Evolutionary conservation across 2,113 vertebrate genomes (phyloP).

Genomic region (Aythya baeri): DNA sequence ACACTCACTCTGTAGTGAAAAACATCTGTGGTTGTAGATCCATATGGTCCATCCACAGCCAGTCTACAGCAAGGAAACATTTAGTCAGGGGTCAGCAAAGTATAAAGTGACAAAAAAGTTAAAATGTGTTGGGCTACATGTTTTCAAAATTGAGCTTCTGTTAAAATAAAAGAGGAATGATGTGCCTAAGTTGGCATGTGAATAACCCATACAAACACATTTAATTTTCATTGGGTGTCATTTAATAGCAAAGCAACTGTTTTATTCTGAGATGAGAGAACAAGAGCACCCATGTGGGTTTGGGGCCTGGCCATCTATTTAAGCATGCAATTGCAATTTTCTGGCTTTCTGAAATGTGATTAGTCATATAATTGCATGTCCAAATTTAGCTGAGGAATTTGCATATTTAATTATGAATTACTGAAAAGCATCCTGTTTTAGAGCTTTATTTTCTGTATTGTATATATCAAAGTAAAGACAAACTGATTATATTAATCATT

Average conservation of each 20-base stretch:
- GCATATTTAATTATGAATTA: slow-evolving; percentile 69
- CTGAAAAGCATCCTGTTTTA: slow-evolving; percentile 64
- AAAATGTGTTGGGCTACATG: background rate
- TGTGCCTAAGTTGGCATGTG: background rate
- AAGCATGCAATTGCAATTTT: slow-evolving; percentile 71
- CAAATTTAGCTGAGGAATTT: slow-evolving; percentile 69
- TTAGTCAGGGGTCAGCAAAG: background rate
- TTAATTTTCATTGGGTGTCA: slow-evolving; percentile 17
- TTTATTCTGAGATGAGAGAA: slow-evolving; percentile 16
- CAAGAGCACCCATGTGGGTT: slow-evolving; percentile 37
- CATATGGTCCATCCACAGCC: slow-evolving; percentile 82
- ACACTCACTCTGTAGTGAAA: slow-evolving; percentile 78
- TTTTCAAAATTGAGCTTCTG: background rate
- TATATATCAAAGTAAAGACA: slow-evolving; percentile 34
- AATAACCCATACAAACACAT: background rate
- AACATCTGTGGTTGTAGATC: slow-evolving; percentile 74
- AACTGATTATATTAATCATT: slow-evolving; percentile 34
- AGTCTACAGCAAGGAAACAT: slow-evolving; percentile 66
- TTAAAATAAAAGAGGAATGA: background rate
- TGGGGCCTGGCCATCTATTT: slow-evolving; percentile 62
- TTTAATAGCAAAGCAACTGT: slow-evolving; percentile 30
- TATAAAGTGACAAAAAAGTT: background rate
- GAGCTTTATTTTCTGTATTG: slow-evolving; percentile 46
- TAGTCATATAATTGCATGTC: slow-evolving; percentile 71
- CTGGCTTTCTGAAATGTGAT: slow-evolving; percentile 71